Conservation (phyloP, 92 coral and sea anemone species). For the Zoanthus solanderi region DNA sequence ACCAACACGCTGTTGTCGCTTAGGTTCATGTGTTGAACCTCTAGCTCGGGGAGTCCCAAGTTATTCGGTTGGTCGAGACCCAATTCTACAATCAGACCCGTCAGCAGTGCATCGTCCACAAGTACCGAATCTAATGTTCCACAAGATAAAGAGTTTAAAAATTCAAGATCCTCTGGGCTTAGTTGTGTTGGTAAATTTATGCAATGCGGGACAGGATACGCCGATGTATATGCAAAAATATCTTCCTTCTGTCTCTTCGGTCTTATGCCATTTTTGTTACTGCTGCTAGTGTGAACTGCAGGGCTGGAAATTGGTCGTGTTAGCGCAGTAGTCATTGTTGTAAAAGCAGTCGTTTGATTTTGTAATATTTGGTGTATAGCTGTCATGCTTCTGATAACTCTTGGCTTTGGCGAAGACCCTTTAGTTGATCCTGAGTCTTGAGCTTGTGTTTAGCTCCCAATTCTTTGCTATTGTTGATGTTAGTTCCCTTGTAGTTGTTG, state of each 20-base stretch:
- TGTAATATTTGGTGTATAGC: conserved; percentile 27
- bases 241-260: conserved; percentile 21
- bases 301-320: conserved; percentile 42
- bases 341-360: conserved; percentile 35
- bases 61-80: conserved; percentile 32
- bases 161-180: conserved; percentile 44
- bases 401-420: neutral
- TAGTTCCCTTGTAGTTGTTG: too few species aligned
- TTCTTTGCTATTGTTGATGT: conserved; percentile 8
- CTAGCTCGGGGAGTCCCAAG: conserved; percentile 27
- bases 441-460: neutral
- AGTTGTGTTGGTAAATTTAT: conserved; percentile 40
- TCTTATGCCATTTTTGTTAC: neutral
- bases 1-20: conserved; percentile 30
- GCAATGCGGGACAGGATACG: conserved; percentile 44
- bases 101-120: conserved; percentile 15
- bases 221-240: conserved; percentile 36
- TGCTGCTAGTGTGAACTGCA: conserved; percentile 14
- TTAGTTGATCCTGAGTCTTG: neutral
- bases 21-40: conserved; percentile 31
- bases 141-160: conserved; percentile 15
- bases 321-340: conserved; percentile 32
- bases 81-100: conserved; percentile 32
- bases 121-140: conserved; percentile 25
- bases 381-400: neutral